These are phyloP conservation scores for Drosophila kohkoa DNA, from an alignment of 1,140 invertebrate genomes.

Conservation along the genomic window DNA sequence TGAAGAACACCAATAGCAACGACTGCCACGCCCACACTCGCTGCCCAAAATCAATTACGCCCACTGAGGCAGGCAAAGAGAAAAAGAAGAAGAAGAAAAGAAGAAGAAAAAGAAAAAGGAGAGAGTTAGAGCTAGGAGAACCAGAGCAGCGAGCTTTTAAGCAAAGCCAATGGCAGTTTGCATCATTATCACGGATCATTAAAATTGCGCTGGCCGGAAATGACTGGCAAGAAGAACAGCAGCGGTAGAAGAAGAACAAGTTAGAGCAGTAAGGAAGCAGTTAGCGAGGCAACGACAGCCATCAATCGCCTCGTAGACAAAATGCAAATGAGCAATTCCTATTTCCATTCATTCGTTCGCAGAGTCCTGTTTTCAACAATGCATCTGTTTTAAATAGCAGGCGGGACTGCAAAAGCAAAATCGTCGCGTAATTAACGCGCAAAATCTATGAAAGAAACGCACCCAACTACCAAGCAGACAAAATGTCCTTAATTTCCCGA, in stretches of 20 bases:
- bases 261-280: background rate
- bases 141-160: conserved; percentile 28
- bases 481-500: conserved; percentile 44
- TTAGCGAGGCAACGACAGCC: conserved; percentile 28
- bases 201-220: conserved; percentile 65
- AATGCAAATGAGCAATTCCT: conserved; percentile 74
- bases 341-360: background rate
- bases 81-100: background rate
- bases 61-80: background rate
- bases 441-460: conserved; percentile 58
- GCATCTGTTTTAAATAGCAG: conserved; percentile 42
- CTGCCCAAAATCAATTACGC: conserved; percentile 45
- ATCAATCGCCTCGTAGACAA: conserved; percentile 50
- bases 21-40: conserved; percentile 16
- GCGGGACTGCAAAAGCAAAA: conserved; percentile 43
- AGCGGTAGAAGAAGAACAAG: conserved; percentile 17
- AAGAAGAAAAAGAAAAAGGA: background rate
- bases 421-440: conserved; percentile 70
- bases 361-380: conserved; percentile 16
- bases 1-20: conserved; percentile 7
- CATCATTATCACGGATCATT: conserved; percentile 83
- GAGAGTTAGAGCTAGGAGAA: background rate
- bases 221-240: conserved; percentile 42
- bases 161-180: conserved; percentile 61
- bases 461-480: conserved; percentile 24